Evolutionary conservation across 1,140 invertebrate species (phyloP).

Genomic region (Anagrus nilaparvatae): DNA sequence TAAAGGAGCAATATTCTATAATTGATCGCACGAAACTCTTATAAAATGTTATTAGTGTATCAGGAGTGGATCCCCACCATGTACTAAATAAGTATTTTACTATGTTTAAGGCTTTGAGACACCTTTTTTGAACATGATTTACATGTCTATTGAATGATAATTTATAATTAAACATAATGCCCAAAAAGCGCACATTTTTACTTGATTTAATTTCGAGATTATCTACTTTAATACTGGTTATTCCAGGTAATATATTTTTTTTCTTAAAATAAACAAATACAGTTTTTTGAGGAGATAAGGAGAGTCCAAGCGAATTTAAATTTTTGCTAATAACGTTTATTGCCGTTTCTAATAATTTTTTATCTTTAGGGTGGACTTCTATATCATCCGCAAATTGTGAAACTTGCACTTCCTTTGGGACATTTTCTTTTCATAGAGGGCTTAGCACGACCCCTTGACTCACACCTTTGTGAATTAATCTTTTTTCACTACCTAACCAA

Average conservation of each 20-base stretch:
- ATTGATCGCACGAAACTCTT: constrained; percentile 2
- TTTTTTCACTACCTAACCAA: not conserved
- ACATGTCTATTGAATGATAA: constrained; percentile 13
- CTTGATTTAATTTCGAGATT: constrained; percentile 3
- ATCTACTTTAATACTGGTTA: not conserved
- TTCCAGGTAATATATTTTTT: not conserved
- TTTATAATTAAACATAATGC: constrained; percentile 13
- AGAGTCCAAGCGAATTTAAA: not conserved
- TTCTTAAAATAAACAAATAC: constrained; percentile 1
- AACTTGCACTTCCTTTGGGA: constrained; percentile 1
- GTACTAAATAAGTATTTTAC: constrained; percentile 4
- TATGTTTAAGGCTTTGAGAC: constrained; percentile 1
- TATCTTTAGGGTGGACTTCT: not conserved
- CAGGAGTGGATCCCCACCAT: constrained; percentile 1
- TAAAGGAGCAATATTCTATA: constrained; percentile 3
- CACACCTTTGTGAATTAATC: not conserved
- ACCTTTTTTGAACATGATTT: constrained; percentile 3
- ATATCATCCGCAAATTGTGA: constrained; percentile 8
- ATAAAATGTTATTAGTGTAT: constrained; percentile 1
- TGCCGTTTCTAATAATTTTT: not conserved
- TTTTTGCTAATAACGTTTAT: not conserved
- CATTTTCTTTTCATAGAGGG: not conserved
- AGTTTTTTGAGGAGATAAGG: not conserved
- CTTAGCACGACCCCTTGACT: constrained; percentile 1
- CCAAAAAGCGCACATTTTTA: constrained; percentile 10